Base-by-base conservation (phyloP, 2,797 vertebrate genomes). In the Botia almorhae region DNA sequence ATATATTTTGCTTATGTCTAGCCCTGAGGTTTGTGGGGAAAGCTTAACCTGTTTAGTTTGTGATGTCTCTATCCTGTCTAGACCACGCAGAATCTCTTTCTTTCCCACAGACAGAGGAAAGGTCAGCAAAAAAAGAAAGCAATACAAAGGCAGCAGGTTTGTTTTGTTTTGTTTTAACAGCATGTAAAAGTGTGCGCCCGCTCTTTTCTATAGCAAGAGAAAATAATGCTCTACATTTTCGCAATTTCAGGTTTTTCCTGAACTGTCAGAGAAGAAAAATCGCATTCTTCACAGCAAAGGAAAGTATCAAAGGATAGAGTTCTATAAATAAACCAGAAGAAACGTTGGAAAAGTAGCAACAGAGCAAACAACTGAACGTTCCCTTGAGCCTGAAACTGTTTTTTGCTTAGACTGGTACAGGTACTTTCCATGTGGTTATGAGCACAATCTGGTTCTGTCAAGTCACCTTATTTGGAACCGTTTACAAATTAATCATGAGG, bases 261-360 rank as follows among this genome's bases (percentile, higher is more conserved):
- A 78, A 74, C 81, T 83, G 81, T 84, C 83, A 86, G 69, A 3
- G 19, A 74, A 81, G 75, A 86, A 81, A 79, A 84, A 84, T 84
- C 43, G 16, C 72, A 78, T 69, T 73, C 68, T 48, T 69, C 64
- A 76, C 36, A 13, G 46, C 71, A 78, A 82, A 84, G 64, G 69
- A 72, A 82, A 72, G 78, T 53, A 76, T 71, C 82, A 82, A 84
- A 69, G 77, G 46, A 36, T 70, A 43, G n/a, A 70, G 81, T 64
- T 78, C 75, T 78, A 83, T 82, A 82, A 84, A 86, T 82, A 82
- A 77, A 80, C 73, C 70, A 67, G 48, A 51, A n/a, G 26, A 55
- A 69, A 43, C 13, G 0, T 16, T 16, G 55, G 21, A 63, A 33
- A 63, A 39, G 33, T 33, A 19, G 60, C 29, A 56, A 58, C 14